Conservation (phyloP, 2,797 vertebrate species). For the Loris lydekkerianus region DNA sequence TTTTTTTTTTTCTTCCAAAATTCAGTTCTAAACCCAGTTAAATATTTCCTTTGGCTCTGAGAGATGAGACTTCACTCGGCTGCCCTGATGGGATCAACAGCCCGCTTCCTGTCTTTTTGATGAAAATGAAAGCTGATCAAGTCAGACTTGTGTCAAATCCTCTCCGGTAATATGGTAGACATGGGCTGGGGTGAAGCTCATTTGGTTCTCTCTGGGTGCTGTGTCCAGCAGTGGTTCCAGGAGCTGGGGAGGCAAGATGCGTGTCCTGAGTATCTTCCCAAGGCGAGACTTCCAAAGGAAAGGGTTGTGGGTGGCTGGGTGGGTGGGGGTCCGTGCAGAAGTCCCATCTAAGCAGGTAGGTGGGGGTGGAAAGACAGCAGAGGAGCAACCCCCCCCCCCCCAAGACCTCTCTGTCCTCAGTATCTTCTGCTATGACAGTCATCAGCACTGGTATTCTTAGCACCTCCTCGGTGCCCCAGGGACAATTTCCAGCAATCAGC, state of each 20-base stretch:
- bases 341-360: not conserved
- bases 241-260: not conserved
- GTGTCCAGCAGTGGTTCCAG: not conserved
- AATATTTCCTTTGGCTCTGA: slow-evolving; percentile 50
- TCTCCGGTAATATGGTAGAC: not conserved
- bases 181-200: fast-evolving
- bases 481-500: not conserved
- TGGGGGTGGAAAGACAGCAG: not conserved
- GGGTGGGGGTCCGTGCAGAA: not conserved
- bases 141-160: not conserved
- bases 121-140: slow-evolving; percentile 27
- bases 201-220: not conserved
- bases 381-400: not conserved
- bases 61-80: not conserved
- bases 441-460: not conserved
- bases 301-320: not conserved
- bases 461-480: not conserved
- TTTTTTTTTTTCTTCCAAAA: slow-evolving; percentile 31
- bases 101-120: not conserved
- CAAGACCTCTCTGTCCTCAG: not conserved
- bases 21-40: slow-evolving; percentile 72
- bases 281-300: not conserved
- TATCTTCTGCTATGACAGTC: not conserved
- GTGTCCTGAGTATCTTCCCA: not conserved
- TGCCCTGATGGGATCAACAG: not conserved